A percentile compares a stretch with the other conserved stretches of the same genome.
phyloP scores from a whole-genome alignment of 2,888 invertebrate species.

The Anoncus sp. region DNA sequence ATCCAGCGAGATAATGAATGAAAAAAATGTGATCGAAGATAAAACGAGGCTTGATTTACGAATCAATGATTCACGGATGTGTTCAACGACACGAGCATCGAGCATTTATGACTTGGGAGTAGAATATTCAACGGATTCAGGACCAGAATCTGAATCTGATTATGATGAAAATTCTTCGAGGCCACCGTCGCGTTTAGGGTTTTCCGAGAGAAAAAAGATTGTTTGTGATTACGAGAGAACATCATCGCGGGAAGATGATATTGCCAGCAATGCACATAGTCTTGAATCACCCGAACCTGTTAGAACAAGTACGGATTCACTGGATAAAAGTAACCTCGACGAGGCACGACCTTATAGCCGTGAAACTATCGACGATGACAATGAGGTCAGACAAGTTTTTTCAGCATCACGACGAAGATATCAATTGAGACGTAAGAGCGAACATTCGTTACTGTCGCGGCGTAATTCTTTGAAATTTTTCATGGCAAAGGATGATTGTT shows the following conservation, averaged over 20 bases:
- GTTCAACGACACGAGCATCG: slow-evolving; percentile 73
- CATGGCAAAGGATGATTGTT: slow-evolving; percentile 59
- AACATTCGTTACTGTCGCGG: slow-evolving; percentile 72
- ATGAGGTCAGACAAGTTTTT: slow-evolving; percentile 48
- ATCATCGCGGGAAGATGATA: slow-evolving; percentile 74
- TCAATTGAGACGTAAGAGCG: slow-evolving; percentile 70
- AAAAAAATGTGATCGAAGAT: slow-evolving; percentile 58
- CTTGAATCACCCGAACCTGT: slow-evolving; percentile 47
- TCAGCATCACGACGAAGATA: slow-evolving; percentile 19
- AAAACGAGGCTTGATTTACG: slow-evolving; percentile 43
- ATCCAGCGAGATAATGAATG: not conserved
- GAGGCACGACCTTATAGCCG: slow-evolving; percentile 57
- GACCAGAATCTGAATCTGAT: slow-evolving; percentile 80
- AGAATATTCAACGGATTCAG: slow-evolving; percentile 80
- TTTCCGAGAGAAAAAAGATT: slow-evolving; percentile 73
- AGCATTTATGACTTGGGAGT: slow-evolving; percentile 78
- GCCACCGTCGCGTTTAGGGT: slow-evolving; percentile 77
- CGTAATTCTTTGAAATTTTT: slow-evolving; percentile 70
- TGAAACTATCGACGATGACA: slow-evolving; percentile 47
- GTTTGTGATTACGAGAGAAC: slow-evolving; percentile 76
- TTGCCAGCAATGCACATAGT: slow-evolving; percentile 46
- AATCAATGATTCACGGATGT: slow-evolving; percentile 59
- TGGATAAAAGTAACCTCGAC: slow-evolving; percentile 51
- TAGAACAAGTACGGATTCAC: slow-evolving; percentile 49
- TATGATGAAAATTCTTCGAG: slow-evolving; percentile 76